These are phyloP conservation scores for Crambe crambe DNA, from an alignment of 37 sponge, comb jelly and placozoan genomes.

Conservation along the genomic window DNA sequence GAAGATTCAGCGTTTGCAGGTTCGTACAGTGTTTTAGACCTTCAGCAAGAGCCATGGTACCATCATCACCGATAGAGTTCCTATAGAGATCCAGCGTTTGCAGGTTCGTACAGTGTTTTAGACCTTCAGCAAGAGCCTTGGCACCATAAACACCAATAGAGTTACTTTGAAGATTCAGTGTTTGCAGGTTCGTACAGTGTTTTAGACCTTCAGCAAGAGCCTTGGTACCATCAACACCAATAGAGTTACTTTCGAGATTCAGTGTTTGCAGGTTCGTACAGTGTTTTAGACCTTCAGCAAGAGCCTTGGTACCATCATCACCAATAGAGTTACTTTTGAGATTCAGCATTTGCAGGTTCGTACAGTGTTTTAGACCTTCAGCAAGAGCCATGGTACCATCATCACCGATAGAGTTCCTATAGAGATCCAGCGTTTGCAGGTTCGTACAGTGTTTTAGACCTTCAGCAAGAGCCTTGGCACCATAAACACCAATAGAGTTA, in stretches of 20 bases:
- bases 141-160: slow-evolving; percentile 9
- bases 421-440: too few relatives aligned
- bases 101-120: not conserved
- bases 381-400: too few relatives aligned
- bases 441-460: too few relatives aligned
- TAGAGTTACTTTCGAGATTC: too few relatives aligned
- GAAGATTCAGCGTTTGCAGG: not conserved
- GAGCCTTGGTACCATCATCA: too few relatives aligned
- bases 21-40: not conserved
- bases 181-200: not conserved
- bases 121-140: not conserved
- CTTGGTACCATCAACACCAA: not conserved
- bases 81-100: not conserved
- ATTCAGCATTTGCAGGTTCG: too few relatives aligned
- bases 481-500: too few relatives aligned
- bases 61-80: not conserved
- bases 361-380: too few relatives aligned
- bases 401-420: too few relatives aligned
- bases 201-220: not conserved
- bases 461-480: too few relatives aligned
- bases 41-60: not conserved
- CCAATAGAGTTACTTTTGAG: not conserved
- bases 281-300: not conserved
- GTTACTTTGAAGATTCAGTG: not conserved
- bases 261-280: not conserved